Percentiles rank a stretch among this genome's conserved stretches.
phyloP scores from a whole-genome alignment of 2,888 invertebrate species.

The Carpatolechia fugitivella region DNA sequence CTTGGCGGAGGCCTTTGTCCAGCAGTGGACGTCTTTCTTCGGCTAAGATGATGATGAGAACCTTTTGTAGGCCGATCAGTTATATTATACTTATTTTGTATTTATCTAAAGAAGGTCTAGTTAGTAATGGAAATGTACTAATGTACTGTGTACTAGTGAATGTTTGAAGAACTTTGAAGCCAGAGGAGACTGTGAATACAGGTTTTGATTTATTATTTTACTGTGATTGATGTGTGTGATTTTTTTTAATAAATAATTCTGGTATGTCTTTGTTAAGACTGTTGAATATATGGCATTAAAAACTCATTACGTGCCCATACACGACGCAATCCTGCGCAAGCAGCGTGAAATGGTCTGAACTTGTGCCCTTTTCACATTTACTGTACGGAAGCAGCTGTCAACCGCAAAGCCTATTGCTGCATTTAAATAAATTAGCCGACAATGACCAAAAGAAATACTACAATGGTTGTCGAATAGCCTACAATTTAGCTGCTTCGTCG shows the following conservation, averaged over 20 bases:
- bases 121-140: too few species aligned
- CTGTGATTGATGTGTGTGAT: too few species aligned
- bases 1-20: too few species aligned
- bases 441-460: neutral
- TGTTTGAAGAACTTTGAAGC: too few species aligned
- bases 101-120: neutral
- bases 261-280: neutral
- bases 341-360: neutral
- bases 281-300: neutral
- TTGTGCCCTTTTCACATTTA: neutral
- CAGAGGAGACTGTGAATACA: too few species aligned
- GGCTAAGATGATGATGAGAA: too few species aligned
- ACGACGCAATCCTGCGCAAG: neutral
- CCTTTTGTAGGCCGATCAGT: too few species aligned
- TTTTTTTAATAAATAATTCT: neutral
- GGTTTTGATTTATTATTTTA: too few species aligned
- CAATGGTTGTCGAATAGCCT: neutral
- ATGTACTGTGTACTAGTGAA: too few species aligned
- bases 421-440: neutral
- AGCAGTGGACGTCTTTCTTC: too few species aligned
- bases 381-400: neutral
- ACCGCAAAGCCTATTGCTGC: neutral
- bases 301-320: neutral
- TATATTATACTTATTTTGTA: too few species aligned
- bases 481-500: slow-evolving; percentile 9